Conservation (phyloP, 2,113 vertebrate species). For the Pituophis catenifer region DNA sequence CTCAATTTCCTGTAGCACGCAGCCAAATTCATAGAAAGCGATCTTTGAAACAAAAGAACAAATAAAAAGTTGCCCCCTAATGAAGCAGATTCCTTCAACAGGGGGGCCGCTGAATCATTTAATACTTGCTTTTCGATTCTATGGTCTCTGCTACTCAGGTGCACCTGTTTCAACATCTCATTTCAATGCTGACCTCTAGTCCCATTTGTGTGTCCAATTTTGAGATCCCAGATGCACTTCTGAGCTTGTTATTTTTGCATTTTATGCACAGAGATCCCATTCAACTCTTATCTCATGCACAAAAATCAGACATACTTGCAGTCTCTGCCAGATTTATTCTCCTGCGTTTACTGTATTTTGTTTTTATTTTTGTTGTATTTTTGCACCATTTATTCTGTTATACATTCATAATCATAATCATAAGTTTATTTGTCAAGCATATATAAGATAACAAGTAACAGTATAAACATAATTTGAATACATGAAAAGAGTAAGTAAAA, state of each 20-base stretch:
- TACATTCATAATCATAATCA: not conserved
- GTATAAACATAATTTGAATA: too few relatives aligned
- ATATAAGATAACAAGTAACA: too few relatives aligned
- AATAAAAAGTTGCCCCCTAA: not conserved
- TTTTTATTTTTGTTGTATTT: not conserved
- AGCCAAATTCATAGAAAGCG: not conserved
- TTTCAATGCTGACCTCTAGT: not conserved
- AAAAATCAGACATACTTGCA: not conserved
- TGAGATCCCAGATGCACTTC: not conserved
- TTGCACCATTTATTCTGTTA: not conserved
- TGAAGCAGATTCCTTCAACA: not conserved
- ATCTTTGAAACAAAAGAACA: not conserved
- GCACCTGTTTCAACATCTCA: not conserved
- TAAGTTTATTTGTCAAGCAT: too few relatives aligned
- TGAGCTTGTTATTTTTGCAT: not conserved
- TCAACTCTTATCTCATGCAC: not conserved
- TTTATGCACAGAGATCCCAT: not conserved
- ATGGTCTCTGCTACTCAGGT: not conserved
- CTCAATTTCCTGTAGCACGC: not conserved
- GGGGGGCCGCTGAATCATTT: not conserved
- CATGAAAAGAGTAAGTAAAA: too few relatives aligned
- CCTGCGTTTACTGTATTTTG: not conserved
- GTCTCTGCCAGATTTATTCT: not conserved
- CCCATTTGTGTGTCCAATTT: not conserved
- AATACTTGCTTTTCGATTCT: not conserved